phyloP scores from a whole-genome alignment of 2,113 vertebrate genomes.

The Oryzias javanicus region DNA sequence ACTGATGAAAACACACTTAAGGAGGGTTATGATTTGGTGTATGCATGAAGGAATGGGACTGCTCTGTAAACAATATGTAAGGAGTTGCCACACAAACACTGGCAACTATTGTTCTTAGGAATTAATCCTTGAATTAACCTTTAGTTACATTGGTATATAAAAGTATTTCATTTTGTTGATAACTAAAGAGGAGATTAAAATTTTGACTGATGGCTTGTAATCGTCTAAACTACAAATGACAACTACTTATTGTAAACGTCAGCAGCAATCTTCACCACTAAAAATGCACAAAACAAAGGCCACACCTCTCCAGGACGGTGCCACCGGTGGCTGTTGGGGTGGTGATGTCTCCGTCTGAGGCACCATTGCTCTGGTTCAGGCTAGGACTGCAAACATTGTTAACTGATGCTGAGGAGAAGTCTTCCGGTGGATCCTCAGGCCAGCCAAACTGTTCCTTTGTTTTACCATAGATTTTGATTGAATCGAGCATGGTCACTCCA shows the following conservation, averaged over 20 bases:
- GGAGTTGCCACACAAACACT: too few species aligned
- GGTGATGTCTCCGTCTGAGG: conserved; percentile 83
- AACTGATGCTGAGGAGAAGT: conserved; percentile 92
- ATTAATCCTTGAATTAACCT: too few species aligned
- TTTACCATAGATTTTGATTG: conserved; percentile 98
- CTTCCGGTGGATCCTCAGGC: conserved; percentile 96
- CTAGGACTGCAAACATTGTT: conserved; percentile 94
- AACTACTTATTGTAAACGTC: too few species aligned
- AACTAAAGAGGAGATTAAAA: too few species aligned
- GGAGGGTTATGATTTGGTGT: not conserved
- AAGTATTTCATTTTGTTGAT: too few species aligned
- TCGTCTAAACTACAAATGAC: too few species aligned
- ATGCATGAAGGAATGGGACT: too few species aligned
- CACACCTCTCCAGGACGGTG: conserved; percentile 94
- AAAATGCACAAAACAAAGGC: not conserved
- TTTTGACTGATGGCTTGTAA: too few species aligned
- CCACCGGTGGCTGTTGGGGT: conserved; percentile 82
- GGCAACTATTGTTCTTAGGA: too few species aligned
- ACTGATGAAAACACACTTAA: conserved; percentile 14
- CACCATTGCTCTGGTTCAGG: conserved; percentile 87
- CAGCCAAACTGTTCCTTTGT: conserved; percentile 99
- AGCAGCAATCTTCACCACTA: not conserved
- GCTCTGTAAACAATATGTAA: too few species aligned
- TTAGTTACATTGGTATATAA: too few species aligned
- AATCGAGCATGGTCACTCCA: conserved; percentile 98